Evolutionary conservation across 2,113 vertebrate genomes (phyloP), one percentile per base, ranked within the genome.

Genomic region (Galemys pyrenaicus): DNA sequence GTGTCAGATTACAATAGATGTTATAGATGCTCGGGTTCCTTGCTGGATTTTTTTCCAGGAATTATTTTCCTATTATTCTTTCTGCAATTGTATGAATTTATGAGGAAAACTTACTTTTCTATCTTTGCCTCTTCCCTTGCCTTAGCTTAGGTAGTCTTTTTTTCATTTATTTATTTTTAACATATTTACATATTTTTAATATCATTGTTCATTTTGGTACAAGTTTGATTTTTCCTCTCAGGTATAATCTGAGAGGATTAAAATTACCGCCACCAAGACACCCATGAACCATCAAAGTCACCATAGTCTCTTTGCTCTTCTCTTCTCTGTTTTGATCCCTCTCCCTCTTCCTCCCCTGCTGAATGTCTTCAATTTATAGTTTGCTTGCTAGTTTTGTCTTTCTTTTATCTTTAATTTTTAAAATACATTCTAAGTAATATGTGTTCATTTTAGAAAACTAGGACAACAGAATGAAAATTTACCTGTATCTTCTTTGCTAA

Each of bases 371-470:
- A 17, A 17, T 51, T 51, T 51, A 51, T 51, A 51, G 49, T 51
- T 51, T 51, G 49, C 49, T 16, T 51, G 16, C 49, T 51, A 51
- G 16, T 17, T 17, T 16, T 16, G 49, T 51, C 3, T 51, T 51
- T 17, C 17, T 49, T 49, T 49, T 11, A 56, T 22, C 54, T 56
- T 56, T 56, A 56, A 56, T 56, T 56, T 56, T 56, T 56, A 44
- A 87, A 92, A 86, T 91, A n/a, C 3, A 54, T 82, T 73, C 46
- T 73, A 92, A 90, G 51, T 89, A 94, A 70, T 81, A 64, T 41
- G 13, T 84, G 15, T 79, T 92, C 37, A 78, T 85, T 92, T 96
- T 86, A 65, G 46, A 94, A 94, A 88, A 80, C 17, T 49, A 15
- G 37, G 17, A 71, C 79, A 11, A 44, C 30, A 1, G 30, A 70